A percentile compares a stretch with the other conserved stretches of the same genome.
These are phyloP conservation scores for Ellobium chinense DNA, from an alignment of 2,888 invertebrate species.

Conservation along the genomic window DNA sequence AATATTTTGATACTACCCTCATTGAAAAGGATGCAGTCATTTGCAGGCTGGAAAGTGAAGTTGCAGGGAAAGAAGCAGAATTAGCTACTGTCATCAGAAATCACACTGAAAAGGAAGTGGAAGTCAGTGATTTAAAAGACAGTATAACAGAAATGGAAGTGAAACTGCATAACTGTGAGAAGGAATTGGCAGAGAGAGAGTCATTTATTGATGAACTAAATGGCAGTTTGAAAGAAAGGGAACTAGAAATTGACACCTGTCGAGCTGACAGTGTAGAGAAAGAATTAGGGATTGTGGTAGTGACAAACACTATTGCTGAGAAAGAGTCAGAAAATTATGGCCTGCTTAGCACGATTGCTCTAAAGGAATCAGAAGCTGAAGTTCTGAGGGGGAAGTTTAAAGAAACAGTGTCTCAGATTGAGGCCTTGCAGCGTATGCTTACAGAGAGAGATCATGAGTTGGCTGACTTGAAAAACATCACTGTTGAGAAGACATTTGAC, in stretches of 20 bases:
- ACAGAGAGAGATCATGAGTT: neutral
- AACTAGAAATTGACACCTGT: neutral
- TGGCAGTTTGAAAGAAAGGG: neutral
- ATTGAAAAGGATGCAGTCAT: neutral
- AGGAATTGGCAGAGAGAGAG: neutral
- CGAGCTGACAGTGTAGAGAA: neutral
- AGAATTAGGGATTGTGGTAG: neutral
- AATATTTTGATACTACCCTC: no score
- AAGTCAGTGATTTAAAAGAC: neutral
- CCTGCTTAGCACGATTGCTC: no score
- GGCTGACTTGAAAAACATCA: neutral
- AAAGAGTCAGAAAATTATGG: neutral
- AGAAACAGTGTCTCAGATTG: neutral
- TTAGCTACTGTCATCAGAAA: neutral
- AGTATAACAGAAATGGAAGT: neutral
- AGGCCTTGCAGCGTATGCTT: neutral
- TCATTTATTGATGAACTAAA: neutral
- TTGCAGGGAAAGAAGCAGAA: conserved; percentile 37
- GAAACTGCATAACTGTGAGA: no score
- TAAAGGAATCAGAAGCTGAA: neutral
- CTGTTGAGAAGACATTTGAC: neutral
- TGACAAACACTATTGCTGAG: neutral
- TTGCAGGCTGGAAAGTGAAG: neutral
- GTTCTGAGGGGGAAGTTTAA: neutral
- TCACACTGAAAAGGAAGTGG: neutral